These are phyloP conservation scores for Nowickia ferox DNA, from an alignment of 2,888 invertebrate genomes.

Conservation along the genomic window DNA sequence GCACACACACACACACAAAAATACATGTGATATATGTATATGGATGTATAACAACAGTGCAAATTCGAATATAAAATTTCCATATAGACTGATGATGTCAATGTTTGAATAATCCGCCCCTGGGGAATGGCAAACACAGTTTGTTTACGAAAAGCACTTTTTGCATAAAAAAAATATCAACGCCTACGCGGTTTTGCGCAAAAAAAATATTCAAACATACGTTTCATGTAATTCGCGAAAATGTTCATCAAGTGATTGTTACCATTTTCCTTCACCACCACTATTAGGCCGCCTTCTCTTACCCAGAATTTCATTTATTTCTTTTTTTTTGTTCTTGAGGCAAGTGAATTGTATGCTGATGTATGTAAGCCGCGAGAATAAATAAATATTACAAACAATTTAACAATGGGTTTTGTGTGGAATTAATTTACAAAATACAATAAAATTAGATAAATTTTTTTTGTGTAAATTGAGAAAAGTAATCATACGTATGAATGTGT, in stretches of 20 bases:
- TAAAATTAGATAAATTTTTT: neutral
- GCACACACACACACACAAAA: neutral
- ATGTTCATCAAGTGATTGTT: conserved; percentile 66
- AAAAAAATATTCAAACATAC: conserved; percentile 61
- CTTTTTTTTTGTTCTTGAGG: conserved; percentile 13
- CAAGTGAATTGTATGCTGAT: conserved; percentile 55
- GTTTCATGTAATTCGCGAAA: conserved; percentile 74
- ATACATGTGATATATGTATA: neutral
- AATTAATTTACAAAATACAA: conserved; percentile 51
- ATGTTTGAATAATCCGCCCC: conserved; percentile 65
- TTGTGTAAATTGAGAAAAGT: too few species aligned
- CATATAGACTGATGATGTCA: conserved; percentile 70
- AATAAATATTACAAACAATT: conserved; percentile 80
- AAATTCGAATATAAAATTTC: conserved; percentile 34
- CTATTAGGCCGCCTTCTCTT: neutral
- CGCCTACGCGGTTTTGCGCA: conserved; percentile 74
- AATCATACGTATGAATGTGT: too few species aligned
- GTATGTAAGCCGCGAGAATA: conserved; percentile 72
- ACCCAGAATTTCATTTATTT: neutral
- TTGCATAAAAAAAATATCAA: conserved; percentile 54
- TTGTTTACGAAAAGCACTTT: conserved; percentile 46
- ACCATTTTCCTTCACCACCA: conserved; percentile 2
- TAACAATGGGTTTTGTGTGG: conserved; percentile 65
- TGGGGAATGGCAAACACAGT: conserved; percentile 55
- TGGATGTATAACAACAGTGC: neutral